Conservation (phyloP, 1,140 invertebrate species). For the Papilio polytes region DNA sequence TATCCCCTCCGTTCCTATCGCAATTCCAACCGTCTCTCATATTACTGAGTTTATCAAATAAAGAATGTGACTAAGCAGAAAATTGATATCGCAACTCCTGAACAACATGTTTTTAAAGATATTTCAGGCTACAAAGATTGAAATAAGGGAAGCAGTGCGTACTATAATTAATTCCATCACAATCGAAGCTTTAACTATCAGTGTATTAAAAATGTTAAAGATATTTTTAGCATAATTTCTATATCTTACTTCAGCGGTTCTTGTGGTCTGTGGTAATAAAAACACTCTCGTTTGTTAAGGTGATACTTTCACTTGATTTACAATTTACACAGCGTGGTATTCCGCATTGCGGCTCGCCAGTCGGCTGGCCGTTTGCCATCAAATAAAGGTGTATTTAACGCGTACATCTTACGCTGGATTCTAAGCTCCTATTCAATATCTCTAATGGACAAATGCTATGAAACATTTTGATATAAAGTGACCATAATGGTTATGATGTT, state of each 20-base stretch:
- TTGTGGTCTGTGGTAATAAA: background rate
- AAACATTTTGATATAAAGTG: background rate
- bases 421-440: background rate
- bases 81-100: background rate
- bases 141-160: background rate
- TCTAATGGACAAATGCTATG: background rate
- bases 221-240: too few species aligned
- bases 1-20: conserved; percentile 50
- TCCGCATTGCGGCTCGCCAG: conserved; percentile 39
- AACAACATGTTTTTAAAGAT: background rate
- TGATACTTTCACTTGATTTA: conserved; percentile 34
- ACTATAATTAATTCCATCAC: background rate
- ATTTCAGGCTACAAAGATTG: background rate
- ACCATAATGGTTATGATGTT: background rate
- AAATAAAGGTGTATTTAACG: conserved; percentile 34
- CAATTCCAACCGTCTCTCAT: conserved; percentile 30
- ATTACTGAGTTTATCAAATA: conserved; percentile 37
- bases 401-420: conserved; percentile 6
- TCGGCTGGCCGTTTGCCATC: conserved; percentile 34
- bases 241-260: too few species aligned
- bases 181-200: too few species aligned
- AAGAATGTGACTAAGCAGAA: conserved; percentile 16
- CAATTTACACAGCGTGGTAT: conserved; percentile 26
- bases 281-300: background rate
- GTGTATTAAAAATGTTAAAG: too few species aligned